Conservation (phyloP, 1,140 invertebrate genomes). For the Philopotamus ludificatus region DNA sequence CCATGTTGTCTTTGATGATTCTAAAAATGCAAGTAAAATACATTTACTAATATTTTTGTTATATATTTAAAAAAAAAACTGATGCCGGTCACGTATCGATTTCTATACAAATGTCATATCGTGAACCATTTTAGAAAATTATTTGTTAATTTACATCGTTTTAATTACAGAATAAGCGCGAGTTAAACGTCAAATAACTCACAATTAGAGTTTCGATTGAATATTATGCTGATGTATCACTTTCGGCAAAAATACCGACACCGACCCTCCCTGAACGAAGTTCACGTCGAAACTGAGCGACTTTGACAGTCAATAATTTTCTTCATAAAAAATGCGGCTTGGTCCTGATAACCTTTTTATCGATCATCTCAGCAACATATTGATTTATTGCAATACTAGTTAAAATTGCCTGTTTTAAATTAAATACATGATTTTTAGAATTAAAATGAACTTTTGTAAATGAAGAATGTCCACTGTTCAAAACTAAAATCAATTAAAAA, state of each 20-base stretch:
- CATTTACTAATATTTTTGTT: no score
- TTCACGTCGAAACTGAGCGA: not conserved
- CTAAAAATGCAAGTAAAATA: no score
- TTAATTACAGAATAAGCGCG: no score
- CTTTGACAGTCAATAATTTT: slow-evolving; percentile 4
- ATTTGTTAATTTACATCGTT: no score
- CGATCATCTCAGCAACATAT: not conserved
- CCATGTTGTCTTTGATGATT: no score
- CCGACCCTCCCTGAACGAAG: not conserved
- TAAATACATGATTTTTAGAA: not conserved
- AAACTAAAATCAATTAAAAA: not conserved
- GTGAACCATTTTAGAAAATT: no score
- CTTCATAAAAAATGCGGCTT: not conserved
- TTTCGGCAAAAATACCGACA: not conserved
- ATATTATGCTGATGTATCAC: no score
- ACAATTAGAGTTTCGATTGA: no score
- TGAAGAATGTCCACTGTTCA: not conserved
- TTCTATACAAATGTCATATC: no score
- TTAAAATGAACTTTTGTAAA: not conserved
- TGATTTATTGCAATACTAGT: not conserved
- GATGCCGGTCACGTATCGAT: no score
- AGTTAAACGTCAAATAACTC: no score
- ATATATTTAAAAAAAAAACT: no score
- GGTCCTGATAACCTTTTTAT: not conserved
- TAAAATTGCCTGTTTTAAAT: not conserved